phyloP scores from a whole-genome alignment of 2,797 vertebrate genomes.

The Anableps anableps region DNA sequence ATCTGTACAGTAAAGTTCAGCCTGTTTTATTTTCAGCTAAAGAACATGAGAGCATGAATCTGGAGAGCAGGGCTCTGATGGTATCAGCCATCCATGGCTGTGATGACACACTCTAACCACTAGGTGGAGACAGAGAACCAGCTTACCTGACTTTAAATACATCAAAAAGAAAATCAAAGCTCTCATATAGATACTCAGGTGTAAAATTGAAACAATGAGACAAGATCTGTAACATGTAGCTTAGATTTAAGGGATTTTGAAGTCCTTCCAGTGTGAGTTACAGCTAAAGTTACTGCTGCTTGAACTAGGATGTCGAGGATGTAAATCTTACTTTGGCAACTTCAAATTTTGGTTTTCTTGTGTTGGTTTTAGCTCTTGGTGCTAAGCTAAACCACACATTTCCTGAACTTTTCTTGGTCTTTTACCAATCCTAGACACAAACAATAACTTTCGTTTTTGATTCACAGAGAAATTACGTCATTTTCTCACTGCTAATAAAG shows the following conservation, averaged over 20 bases:
- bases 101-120: slow-evolving; percentile 46
- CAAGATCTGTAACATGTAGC: background rate
- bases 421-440: background rate
- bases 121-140: slow-evolving; percentile 55
- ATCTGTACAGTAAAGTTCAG: background rate
- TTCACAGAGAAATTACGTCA: background rate
- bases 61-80: slow-evolving; percentile 79
- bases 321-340: slow-evolving; percentile 4
- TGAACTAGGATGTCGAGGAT: slow-evolving; percentile 31
- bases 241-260: slow-evolving; percentile 34
- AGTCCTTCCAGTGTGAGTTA: slow-evolving; percentile 44
- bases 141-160: background rate
- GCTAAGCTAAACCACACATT: background rate
- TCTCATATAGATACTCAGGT: background rate
- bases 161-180: slow-evolving; percentile 9
- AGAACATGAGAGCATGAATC: slow-evolving; percentile 26
- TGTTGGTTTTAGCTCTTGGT: background rate
- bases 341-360: background rate
- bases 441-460: background rate
- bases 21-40: background rate
- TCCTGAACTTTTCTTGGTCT: background rate
- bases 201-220: background rate
- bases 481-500: slow-evolving; percentile 21
- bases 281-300: slow-evolving; percentile 21
- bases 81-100: slow-evolving; percentile 52